Evolutionary conservation across 2,888 invertebrate species (phyloP), one percentile per base, ranked within the genome.

Genomic region (Caenorhabditis imperialis): DNA sequence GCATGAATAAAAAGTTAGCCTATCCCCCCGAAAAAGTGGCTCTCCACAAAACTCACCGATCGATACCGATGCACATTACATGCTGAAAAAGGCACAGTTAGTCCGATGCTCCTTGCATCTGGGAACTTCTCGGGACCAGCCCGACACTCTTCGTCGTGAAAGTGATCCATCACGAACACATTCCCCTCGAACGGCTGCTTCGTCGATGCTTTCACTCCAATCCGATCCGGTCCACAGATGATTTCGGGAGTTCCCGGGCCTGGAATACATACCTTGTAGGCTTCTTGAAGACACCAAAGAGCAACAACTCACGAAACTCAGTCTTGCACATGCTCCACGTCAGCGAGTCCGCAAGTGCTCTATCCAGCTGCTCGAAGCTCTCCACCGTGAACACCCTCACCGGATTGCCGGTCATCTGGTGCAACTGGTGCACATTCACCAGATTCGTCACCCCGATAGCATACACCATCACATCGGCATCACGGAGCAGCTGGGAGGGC

Each of bases 381-480:
- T 85, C 83, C 7, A 88, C 88, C n/a, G 87, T 86, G 69, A 88
- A 84, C 8, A 88, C 86, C 4, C 88, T 69, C 0, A 82, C 77
- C 0, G 85, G 83, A 60, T 85, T 85, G 2, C 87, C 87, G 20
- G 87, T 83, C 77, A 87, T 87, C 71, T 87, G 86, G 48, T 88
- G 84, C 12, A 89, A 81, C 77, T 89, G 88, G 23, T 81, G 79
- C 1, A 82, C 79, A 55, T 88, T 84, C 10, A 88, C 85, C n/a
- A 85, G 42, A 58, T 84, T 82, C 0, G 88, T 88, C 2, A 89
- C 87, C 4, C 89, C 89, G 3, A 89, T 88, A 2, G 88, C 88
- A 67, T 88, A 88, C 70, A 89, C 83, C 62, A 86, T 84, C 25
- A 89, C 87, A 20, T 89, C 88, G 3, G 83, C 78, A 33, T 84